Evolutionary conservation across 2,888 invertebrate species (phyloP), one percentile per base, ranked within the genome.

Genomic region (Heliconius cydno): DNA sequence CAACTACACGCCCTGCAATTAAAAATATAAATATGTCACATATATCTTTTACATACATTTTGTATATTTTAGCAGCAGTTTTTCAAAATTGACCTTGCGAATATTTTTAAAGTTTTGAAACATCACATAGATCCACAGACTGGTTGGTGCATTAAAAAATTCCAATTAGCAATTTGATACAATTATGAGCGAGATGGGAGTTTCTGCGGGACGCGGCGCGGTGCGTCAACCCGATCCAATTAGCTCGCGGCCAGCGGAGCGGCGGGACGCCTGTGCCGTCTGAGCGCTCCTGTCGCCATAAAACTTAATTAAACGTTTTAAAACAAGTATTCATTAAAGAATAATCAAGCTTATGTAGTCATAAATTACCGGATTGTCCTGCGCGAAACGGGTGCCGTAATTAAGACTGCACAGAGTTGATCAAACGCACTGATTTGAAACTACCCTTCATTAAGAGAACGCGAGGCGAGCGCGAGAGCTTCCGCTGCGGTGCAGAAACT

Each of bases 261-360:
- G 92, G 90, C 92, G 93, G 94, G 94, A 92, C 93, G 93, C 89
- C 68, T 74, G 74, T 74, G 73, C 78, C 88, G 88, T 89, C 86
- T 86, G 86, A 85, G 91, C 93, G 91, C 91, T 91, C 91, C 94
- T 93, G 95, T 95, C 95, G 93, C 95, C 94, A 95, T 95, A 95
- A 95, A 95, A 95, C 95, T 95, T 95, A 95, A 95, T 95, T 95
- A 95, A 95, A 95, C 95, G 94, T 94, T 95, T 95, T 95, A 95
- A 95, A 95, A 95, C 95, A 95, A 95, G 95, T 95, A 95, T 95
- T 95, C 94, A 95, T 95, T 95, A 95, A 95, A 95, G 95, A 95
- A 95, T 95, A 95, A 95, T 95, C 94, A 94, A 95, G 94, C 95
- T 95, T 95, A 95, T 95, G 95, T 95, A 95, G 95, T 94, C 94